Percentiles rank a stretch among this genome's conserved stretches.
Evolutionary conservation across 1,140 invertebrate genomes (phyloP).

Genomic region (Leptinotarsa lineolata): DNA sequence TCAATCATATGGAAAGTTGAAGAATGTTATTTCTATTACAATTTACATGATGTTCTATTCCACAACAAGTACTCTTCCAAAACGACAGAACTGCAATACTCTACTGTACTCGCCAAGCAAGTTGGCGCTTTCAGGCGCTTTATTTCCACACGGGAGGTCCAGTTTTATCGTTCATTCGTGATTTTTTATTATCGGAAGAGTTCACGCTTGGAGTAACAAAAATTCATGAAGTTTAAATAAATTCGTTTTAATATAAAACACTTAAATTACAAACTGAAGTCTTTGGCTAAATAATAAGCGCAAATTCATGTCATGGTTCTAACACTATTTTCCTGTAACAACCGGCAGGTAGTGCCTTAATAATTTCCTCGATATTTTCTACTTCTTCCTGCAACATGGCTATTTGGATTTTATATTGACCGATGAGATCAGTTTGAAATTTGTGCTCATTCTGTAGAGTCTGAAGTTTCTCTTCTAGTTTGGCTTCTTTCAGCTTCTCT

Average conservation of each 20-base stretch:
- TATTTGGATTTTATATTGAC: conserved; percentile 82
- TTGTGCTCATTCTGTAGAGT: conserved; percentile 73
- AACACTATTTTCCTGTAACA: conserved; percentile 66
- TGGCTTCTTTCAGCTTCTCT: conserved; percentile 69
- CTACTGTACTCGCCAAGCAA: no score
- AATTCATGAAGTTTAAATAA: no score
- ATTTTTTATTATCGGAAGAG: no score
- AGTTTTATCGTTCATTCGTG: no score
- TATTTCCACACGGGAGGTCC: no score
- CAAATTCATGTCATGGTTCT: conserved; percentile 40
- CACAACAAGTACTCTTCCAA: no score
- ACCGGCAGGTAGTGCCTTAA: conserved; percentile 76
- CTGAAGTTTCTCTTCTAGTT: conserved; percentile 77
- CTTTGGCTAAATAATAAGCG: not conserved
- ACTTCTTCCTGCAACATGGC: conserved; percentile 76
- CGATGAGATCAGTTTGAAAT: conserved; percentile 77
- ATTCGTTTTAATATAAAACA: conserved; percentile 12
- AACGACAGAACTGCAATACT: no score
- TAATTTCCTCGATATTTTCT: conserved; percentile 84
- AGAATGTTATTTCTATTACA: no score
- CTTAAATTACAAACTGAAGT: conserved; percentile 16
- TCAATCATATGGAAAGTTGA: no score
- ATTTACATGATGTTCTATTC: no score
- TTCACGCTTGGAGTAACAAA: no score
- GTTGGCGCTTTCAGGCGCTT: no score